Conservation (phyloP, 2,113 vertebrate species). For the Pipa parva region DNA sequence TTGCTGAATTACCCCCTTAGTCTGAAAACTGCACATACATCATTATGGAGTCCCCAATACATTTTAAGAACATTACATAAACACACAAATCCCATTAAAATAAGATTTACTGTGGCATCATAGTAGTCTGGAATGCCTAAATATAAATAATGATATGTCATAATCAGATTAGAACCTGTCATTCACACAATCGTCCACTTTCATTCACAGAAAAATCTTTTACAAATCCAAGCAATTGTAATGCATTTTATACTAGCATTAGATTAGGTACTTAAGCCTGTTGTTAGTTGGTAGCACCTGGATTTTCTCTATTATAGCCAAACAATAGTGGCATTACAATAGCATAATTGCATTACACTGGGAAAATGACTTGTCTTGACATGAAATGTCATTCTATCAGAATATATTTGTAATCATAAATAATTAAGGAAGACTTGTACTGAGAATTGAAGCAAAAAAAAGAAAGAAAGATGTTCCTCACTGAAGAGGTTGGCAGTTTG, state of each 20-base stretch:
- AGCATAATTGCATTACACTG: conserved; percentile 31
- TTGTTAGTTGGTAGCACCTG: neutral
- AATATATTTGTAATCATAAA: conserved; percentile 50
- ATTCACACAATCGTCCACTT: no score
- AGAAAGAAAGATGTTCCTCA: conserved; percentile 18
- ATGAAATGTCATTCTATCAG: conserved; percentile 25
- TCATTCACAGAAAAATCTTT: no score
- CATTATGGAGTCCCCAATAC: no score
- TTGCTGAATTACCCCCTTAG: no score
- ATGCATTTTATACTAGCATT: neutral
- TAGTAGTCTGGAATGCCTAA: no score
- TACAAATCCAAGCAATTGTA: neutral
- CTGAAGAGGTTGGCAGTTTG: conserved; percentile 17
- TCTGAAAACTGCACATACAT: no score
- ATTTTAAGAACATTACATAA: no score
- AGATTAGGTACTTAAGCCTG: neutral
- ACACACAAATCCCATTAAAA: no score
- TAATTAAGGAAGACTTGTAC: conserved; percentile 36
- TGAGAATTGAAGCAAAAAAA: conserved; percentile 10
- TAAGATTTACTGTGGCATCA: no score
- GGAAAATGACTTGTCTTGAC: conserved; percentile 16
- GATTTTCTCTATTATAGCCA: conserved; percentile 7
- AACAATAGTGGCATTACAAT: conserved; percentile 26
- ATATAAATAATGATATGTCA: no score
- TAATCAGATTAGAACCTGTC: no score